Base-by-base conservation (phyloP, 1,140 invertebrate species). In the Muscidifurax raptorellus region DNA sequence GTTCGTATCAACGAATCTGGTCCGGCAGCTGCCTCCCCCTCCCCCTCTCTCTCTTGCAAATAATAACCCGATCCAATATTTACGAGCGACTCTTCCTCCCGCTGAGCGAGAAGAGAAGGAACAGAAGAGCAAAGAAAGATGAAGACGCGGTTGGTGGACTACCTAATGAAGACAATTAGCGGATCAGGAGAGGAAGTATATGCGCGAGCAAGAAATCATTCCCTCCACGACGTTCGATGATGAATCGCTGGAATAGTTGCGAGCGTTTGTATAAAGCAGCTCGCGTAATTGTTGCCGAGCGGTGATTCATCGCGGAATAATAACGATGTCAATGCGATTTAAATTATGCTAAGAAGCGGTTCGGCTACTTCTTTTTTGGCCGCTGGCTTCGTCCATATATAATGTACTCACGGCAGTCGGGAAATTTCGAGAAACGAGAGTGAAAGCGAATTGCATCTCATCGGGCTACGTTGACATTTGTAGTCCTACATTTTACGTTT, bases 251-350 rank as follows among this genome's bases (percentile, higher is more conserved):
- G 44, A 81, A 72, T 52, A 32, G 64, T 27, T 18, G 32, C 64
- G 77, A 2, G 52, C 59, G 32, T 22, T 64, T 27, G 25, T 30
- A 69, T 30, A 27, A 30, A 69, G 25, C 52, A 12, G 66, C 22
- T 32, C 59, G 18, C 30, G 32, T 28, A 81, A 81, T 81, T 72
- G 52, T 72, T 44, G 32, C 44, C 15, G 69, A 9, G 9, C 22
- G 30, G 15, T 82, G 80, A 82, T 82, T 82, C 72, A 82, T 59
- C n/a, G 71, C n/a, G 13, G 32, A 67, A 77, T 83, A 82, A 83
- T 67, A 83, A 83, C 59, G 32, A 77, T 67, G 72, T 67, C 74
- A 67, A 77, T 83, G 36, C 25, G n/a, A 30, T 36, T 36, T 75
- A 66, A 83, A 83, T 83, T 27, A 83, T 83, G 59, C 27, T 77